These are phyloP conservation scores for Buceros bicornis DNA, from an alignment of 2,797 vertebrate genomes.

Conservation along the genomic window DNA sequence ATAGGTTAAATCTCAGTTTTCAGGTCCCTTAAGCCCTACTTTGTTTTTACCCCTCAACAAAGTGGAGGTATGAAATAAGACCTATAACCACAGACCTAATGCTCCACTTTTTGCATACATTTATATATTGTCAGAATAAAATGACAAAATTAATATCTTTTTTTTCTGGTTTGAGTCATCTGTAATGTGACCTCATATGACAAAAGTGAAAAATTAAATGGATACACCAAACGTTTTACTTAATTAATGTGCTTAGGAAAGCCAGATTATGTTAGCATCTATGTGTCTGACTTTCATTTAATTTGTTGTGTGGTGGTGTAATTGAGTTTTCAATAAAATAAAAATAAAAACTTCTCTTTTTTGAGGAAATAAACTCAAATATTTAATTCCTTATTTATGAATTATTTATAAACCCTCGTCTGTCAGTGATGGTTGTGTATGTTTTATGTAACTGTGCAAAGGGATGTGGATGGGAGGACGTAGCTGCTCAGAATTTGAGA, in stretches of 20 bases:
- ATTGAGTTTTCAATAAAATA: background rate
- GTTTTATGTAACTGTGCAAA: background rate
- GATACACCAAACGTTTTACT: background rate
- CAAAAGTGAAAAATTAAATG: background rate
- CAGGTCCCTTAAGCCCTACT: background rate
- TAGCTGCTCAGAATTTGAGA: background rate
- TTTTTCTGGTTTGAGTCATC: background rate
- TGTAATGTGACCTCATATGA: background rate
- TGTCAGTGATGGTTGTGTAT: background rate
- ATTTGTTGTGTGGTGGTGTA: background rate
- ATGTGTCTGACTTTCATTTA: background rate
- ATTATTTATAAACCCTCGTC: background rate
- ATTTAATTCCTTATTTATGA: background rate
- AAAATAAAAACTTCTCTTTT: background rate
- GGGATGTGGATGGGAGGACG: background rate
- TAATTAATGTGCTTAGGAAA: background rate
- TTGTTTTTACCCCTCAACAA: constrained; percentile 45
- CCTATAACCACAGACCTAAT: constrained; percentile 42
- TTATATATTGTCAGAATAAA: constrained; percentile 27
- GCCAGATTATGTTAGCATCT: background rate
- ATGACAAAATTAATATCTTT: background rate
- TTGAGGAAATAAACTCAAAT: background rate
- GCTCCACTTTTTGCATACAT: background rate
- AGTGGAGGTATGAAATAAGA: constrained; percentile 24
- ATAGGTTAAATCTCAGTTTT: background rate